These are phyloP conservation scores for Sarcophaga peregrina DNA, from an alignment of 1,140 invertebrate species.

Conservation along the genomic window DNA sequence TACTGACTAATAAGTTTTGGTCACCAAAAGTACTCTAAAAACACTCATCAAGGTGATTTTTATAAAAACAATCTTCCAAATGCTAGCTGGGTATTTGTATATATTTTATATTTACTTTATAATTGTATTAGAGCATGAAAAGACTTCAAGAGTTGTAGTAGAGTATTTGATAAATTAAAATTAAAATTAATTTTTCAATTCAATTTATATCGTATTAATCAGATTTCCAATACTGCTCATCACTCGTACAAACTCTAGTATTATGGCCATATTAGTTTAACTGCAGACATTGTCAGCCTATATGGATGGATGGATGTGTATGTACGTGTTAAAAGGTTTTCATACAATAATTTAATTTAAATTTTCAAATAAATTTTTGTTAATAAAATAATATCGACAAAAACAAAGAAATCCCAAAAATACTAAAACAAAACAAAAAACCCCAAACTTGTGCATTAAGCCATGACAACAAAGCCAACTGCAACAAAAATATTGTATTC, in stretches of 20 bases:
- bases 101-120: background rate
- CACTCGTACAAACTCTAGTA: background rate
- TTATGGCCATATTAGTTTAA: background rate
- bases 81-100: too few species aligned
- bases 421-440: background rate
- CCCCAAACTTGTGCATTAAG: too few species aligned
- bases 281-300: too few species aligned
- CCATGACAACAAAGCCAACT: too few species aligned
- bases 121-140: conserved; percentile 20
- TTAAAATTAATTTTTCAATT: conserved; percentile 14
- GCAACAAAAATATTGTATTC: background rate
- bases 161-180: background rate
- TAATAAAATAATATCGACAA: background rate
- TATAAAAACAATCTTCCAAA: too few species aligned
- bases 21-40: too few species aligned
- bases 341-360: background rate
- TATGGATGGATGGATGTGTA: background rate
- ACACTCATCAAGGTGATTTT: too few species aligned
- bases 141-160: background rate
- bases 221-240: background rate
- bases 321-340: conserved; percentile 18
- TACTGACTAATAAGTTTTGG: too few species aligned
- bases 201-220: background rate
- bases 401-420: background rate
- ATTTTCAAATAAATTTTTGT: background rate